Evolutionary conservation across 2,113 vertebrate species (phyloP), one percentile per base, ranked within the genome.

Genomic region (Polyodon spathula): DNA sequence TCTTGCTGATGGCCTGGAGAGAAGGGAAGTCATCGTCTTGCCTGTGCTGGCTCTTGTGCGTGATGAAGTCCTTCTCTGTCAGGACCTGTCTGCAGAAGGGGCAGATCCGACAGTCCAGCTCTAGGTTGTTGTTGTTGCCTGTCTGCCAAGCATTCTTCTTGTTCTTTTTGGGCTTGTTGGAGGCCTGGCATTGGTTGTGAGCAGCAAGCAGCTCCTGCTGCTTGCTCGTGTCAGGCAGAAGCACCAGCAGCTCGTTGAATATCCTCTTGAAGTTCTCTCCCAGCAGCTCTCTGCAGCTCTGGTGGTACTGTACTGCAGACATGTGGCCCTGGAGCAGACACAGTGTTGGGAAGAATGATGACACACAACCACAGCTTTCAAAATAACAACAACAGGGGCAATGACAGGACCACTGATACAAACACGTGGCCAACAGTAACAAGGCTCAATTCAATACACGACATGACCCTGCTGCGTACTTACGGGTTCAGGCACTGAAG

Each of bases 181-280:
- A 76, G 56, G 80, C 71, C 48, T 71, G 66, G 71, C 83, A 87
- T 78, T 93, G 90, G 0, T 80, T 77, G 60, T 99, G 95, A 1
- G 94, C 95, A 0, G 82, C 82, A 56, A 99, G 90, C 56, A 99
- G 90, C 81, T 98, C 95, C 78, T 95, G 94, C 75, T 99, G 96
- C 75, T 97, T 97, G 56, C 67, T 75, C 0, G 89, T 93, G 82
- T 99, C 96, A 0, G 96, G 96, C 62, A 99, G 70, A 15, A 99
- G 81, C 57, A 95, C 93, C 74, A 99, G 72, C 70, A 99, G 78
- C 83, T 98, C 96, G 0, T 84, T 92, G 68, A 99, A 97, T 68
- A 99, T 91, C 67, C 87, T 81, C 80, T 66, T 86, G 63, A 97
- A 97, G 84, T 92, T 86, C 0, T 93, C 90, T 0, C 95, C 95